Conservation (phyloP, 2,797 vertebrate genomes). For the Pygocentrus nattereri region DNA sequence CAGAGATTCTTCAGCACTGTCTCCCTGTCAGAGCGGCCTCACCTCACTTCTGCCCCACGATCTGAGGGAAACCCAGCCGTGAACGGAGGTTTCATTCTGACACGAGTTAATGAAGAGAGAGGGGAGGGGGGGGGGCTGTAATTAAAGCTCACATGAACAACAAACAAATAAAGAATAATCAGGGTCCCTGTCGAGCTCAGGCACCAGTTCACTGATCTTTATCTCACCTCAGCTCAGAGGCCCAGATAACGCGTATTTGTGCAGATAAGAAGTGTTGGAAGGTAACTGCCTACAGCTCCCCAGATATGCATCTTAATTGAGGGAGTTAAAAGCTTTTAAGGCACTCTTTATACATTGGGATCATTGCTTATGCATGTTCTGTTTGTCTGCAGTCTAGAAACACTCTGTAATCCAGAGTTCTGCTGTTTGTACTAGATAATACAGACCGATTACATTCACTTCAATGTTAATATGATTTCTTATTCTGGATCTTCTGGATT, state of each 20-base stretch:
- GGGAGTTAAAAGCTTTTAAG: not conserved
- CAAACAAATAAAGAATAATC: not conserved
- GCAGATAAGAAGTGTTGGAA: not conserved
- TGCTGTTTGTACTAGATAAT: too few species aligned
- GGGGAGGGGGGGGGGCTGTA: not conserved
- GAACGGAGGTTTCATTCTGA: not conserved
- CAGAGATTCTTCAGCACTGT: not conserved
- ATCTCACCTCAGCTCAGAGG: not conserved
- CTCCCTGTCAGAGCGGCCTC: not conserved
- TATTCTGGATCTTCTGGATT: too few species aligned
- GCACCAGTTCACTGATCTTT: not conserved
- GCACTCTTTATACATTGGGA: not conserved
- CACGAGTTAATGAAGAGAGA: not conserved
- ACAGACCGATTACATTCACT: too few species aligned
- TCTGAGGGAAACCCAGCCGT: not conserved
- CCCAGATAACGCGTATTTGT: not conserved
- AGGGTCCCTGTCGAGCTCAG: not conserved
- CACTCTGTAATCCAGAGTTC: too few species aligned
- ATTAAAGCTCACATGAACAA: slow-evolving; percentile 17
- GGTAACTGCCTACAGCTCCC: not conserved
- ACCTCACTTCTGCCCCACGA: not conserved
- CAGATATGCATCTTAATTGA: not conserved
- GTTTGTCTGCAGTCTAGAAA: too few species aligned
- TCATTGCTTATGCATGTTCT: too few species aligned
- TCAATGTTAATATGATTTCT: too few species aligned